Conservation (phyloP, 1,140 invertebrate species). For the Geopemphigus sp. region DNA sequence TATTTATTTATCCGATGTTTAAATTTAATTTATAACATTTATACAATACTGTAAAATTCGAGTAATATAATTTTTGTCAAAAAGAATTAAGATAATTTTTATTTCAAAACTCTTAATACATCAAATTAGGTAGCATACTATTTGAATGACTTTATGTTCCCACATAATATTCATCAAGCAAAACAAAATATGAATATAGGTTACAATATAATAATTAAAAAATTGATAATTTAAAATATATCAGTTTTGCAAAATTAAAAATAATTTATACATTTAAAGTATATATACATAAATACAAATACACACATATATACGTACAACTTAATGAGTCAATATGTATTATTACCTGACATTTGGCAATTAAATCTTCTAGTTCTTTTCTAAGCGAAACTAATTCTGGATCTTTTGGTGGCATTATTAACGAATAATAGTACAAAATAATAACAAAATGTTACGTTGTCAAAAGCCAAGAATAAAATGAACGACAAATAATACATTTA, state of each 20-base stretch:
- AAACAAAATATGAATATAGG: background rate
- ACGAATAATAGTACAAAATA: slow-evolving; percentile 28
- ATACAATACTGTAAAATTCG: background rate
- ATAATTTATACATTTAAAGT: background rate
- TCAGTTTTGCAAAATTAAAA: background rate
- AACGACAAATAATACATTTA: slow-evolving; percentile 26
- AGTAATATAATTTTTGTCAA: background rate
- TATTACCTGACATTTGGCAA: slow-evolving; percentile 69
- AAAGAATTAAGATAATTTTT: too few species aligned
- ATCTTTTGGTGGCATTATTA: slow-evolving; percentile 67
- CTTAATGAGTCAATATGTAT: background rate
- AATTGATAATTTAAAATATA: background rate
- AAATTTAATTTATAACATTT: too few species aligned
- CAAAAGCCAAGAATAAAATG: slow-evolving; percentile 28
- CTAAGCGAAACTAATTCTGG: slow-evolving; percentile 71
- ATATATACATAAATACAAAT: background rate
- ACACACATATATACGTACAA: slow-evolving; percentile 7
- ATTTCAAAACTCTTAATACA: too few species aligned
- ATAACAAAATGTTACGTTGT: slow-evolving; percentile 19
- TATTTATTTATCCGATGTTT: too few species aligned
- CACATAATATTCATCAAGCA: background rate
- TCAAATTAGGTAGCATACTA: too few species aligned
- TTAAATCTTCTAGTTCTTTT: slow-evolving; percentile 74
- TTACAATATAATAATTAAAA: background rate
- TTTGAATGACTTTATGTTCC: too few species aligned